phyloP scores from a whole-genome alignment of 2,113 vertebrate genomes.

The Pyxicephalus adspersus region DNA sequence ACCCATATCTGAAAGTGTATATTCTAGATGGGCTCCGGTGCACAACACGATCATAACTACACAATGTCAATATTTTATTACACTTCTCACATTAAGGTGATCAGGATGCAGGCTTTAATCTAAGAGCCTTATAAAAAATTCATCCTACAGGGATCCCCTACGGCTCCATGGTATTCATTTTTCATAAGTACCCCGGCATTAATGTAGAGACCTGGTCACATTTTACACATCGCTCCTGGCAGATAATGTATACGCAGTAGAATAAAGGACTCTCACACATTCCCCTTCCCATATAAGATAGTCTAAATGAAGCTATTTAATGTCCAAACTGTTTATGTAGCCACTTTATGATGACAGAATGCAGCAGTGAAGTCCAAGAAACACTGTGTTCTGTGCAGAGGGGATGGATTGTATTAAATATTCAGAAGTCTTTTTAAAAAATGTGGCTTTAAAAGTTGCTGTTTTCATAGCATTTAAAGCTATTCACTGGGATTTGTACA shows the following conservation, averaged over 20 bases:
- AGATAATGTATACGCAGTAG: conserved; percentile 14
- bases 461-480: conserved; percentile 11
- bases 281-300: conserved; percentile 3
- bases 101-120: conserved; percentile 8
- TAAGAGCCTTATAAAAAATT: conserved; percentile 33
- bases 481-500: not conserved
- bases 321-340: conserved; percentile 12
- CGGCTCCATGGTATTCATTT: conserved; percentile 21
- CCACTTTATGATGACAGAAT: conserved; percentile 22
- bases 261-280: conserved; percentile 4
- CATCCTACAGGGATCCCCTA: conserved; percentile 22
- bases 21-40: not conserved
- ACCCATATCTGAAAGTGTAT: not conserved
- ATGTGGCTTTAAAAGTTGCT: conserved; percentile 5
- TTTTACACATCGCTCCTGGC: conserved; percentile 21
- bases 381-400: conserved; percentile 11
- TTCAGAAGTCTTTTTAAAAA: not conserved
- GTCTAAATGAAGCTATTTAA: not conserved
- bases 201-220: conserved; percentile 16
- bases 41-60: conserved; percentile 5
- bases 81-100: conserved; percentile 19
- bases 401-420: conserved; percentile 30
- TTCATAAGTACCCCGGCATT: conserved; percentile 33
- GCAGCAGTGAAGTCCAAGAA: not conserved
- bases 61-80: conserved; percentile 35